These are phyloP conservation scores for Silurus aristotelis DNA, from an alignment of 2,797 vertebrate species.

Conservation along the genomic window DNA sequence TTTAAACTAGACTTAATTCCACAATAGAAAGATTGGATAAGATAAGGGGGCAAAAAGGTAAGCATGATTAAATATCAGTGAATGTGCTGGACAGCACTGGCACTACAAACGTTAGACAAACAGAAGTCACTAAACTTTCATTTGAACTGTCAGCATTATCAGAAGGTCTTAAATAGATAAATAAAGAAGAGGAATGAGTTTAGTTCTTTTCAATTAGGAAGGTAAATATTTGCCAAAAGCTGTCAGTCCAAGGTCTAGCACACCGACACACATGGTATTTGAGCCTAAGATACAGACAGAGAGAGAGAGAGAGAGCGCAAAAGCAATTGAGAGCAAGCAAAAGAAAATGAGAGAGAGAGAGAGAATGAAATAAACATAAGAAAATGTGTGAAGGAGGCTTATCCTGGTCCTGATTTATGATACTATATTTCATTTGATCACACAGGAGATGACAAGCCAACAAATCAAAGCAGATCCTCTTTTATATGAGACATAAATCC, in stretches of 20 bases:
- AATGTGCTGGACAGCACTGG: slow-evolving; percentile 16
- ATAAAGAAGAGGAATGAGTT: slow-evolving; percentile 52
- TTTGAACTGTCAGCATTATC: slow-evolving; percentile 47
- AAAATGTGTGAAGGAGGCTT: slow-evolving; percentile 2
- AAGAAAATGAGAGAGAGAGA: not conserved
- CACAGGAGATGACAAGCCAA: not conserved
- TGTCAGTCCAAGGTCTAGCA: slow-evolving; percentile 26
- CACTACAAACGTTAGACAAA: slow-evolving; percentile 42
- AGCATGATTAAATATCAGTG: slow-evolving; percentile 28
- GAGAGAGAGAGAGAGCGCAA: not conserved
- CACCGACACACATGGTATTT: slow-evolving; percentile 1
- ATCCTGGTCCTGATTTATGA: slow-evolving; percentile 5
- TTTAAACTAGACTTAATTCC: slow-evolving; percentile 49
- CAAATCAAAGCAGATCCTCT: slow-evolving; percentile 18
- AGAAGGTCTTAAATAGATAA: slow-evolving; percentile 41
- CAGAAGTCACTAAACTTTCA: slow-evolving; percentile 48
- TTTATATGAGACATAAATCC: not conserved
- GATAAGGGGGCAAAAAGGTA: slow-evolving; percentile 36
- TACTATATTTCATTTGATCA: slow-evolving; percentile 25
- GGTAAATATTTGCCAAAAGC: slow-evolving; percentile 58
- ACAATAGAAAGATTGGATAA: slow-evolving; percentile 29
- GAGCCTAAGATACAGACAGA: not conserved
- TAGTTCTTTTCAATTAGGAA: slow-evolving; percentile 58
- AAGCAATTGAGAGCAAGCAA: not conserved
- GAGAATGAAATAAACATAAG: not conserved